Conservation (phyloP, 2,113 vertebrate genomes). For the Butorides virescens region DNA sequence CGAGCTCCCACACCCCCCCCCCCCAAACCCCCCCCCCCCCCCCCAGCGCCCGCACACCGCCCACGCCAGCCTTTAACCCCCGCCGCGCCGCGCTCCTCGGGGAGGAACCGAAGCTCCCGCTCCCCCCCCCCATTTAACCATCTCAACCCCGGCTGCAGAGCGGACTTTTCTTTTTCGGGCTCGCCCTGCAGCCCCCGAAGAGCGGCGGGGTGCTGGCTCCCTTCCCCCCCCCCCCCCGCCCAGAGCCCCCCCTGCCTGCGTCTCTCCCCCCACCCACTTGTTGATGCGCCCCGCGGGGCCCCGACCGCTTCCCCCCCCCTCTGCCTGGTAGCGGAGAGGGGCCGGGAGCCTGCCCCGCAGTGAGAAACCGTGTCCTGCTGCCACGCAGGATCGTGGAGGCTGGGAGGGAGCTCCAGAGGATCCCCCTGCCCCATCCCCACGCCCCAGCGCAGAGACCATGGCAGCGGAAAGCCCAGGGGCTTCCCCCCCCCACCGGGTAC, state of each 20-base stretch:
- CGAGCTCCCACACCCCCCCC: neutral
- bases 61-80: slow-evolving; percentile 24
- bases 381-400: fast-evolving
- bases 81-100: neutral
- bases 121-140: neutral
- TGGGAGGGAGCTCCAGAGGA: neutral
- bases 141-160: neutral
- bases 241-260: neutral
- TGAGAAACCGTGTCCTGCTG: neutral
- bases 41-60: too few relatives aligned
- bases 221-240: neutral
- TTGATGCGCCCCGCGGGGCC: neutral
- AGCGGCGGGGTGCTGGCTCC: neutral
- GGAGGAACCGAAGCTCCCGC: fast-evolving
- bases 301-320: neutral
- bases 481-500: neutral
- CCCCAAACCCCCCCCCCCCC: too few relatives aligned
- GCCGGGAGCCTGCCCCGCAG: neutral
- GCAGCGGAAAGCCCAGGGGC: neutral
- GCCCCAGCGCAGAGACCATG: neutral
- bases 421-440: neutral
- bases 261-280: neutral
- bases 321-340: neutral
- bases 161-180: neutral
- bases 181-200: too few relatives aligned